These are phyloP conservation scores for Gymnoscopelus braueri DNA, from an alignment of 2,797 vertebrate genomes.

Conservation along the genomic window DNA sequence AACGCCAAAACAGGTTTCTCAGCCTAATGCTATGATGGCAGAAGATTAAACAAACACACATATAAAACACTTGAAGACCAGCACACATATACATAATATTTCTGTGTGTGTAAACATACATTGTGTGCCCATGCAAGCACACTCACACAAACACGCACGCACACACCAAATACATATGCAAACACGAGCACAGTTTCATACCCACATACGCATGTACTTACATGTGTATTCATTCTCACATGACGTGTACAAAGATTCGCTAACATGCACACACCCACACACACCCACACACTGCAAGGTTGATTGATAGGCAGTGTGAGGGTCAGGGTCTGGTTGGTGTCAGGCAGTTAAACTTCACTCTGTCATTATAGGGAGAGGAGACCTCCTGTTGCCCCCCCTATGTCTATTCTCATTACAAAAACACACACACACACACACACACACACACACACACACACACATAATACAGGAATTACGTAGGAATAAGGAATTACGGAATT, in stretches of 20 bases:
- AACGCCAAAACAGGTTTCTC: slow-evolving; percentile 30
- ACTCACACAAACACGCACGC: background rate
- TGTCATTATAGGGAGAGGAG: slow-evolving; percentile 16
- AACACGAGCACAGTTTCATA: too few relatives aligned
- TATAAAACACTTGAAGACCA: too few relatives aligned
- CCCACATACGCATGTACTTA: too few relatives aligned
- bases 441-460: background rate
- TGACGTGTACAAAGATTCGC: too few relatives aligned
- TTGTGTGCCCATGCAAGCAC: too few relatives aligned
- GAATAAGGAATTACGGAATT: too few relatives aligned
- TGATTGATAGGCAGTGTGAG: background rate
- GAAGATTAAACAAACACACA: slow-evolving; percentile 2
- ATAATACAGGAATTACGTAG: background rate
- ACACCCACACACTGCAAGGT: background rate
- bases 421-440: background rate
- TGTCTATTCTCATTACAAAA: background rate
- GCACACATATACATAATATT: too few relatives aligned
- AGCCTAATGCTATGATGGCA: slow-evolving; percentile 35
- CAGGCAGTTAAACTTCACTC: slow-evolving; percentile 5
- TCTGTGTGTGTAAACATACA: too few relatives aligned
- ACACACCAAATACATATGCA: background rate
- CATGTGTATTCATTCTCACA: too few relatives aligned
- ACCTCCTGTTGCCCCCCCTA: background rate
- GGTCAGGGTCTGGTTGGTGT: slow-evolving; percentile 16
- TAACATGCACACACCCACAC: background rate